phyloP scores from a whole-genome alignment of 2,888 invertebrate genomes.

The Dyspetes luteomarginatus region DNA sequence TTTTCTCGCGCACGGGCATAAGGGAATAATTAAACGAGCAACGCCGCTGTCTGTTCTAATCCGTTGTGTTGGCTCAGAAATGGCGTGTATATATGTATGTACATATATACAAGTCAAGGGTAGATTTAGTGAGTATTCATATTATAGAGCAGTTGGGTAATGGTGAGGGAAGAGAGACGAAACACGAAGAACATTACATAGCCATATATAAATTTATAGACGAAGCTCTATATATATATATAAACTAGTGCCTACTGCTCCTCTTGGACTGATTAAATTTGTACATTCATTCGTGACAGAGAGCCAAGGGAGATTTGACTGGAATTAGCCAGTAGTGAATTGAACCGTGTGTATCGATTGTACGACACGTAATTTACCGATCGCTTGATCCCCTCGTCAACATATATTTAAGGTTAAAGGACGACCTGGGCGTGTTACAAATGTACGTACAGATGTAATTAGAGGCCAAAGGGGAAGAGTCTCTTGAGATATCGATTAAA shows the following conservation, averaged over 20 bases:
- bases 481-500: neutral
- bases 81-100: neutral
- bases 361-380: neutral
- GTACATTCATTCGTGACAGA: slow-evolving; percentile 36
- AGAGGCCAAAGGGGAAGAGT: neutral
- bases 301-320: slow-evolving; percentile 31
- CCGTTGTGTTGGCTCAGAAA: slow-evolving; percentile 25
- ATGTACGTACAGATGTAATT: neutral
- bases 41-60: slow-evolving; percentile 33
- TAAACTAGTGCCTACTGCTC: slow-evolving; percentile 14
- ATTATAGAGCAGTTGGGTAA: neutral
- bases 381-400: neutral
- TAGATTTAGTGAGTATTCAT: neutral
- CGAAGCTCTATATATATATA: slow-evolving; percentile 7
- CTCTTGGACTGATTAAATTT: slow-evolving; percentile 54
- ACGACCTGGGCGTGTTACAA: neutral
- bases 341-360: slow-evolving; percentile 8
- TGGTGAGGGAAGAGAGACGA: slow-evolving; percentile 2
- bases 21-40: slow-evolving; percentile 56
- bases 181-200: slow-evolving; percentile 4
- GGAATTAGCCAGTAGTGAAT: slow-evolving; percentile 36
- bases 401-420: neutral
- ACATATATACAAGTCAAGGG: neutral
- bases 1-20: slow-evolving; percentile 36
- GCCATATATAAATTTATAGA: neutral